Evolutionary conservation across 2,888 invertebrate genomes (phyloP), one percentile per base, ranked within the genome.

Genomic region (Drosophila pseudotakahashii): DNA sequence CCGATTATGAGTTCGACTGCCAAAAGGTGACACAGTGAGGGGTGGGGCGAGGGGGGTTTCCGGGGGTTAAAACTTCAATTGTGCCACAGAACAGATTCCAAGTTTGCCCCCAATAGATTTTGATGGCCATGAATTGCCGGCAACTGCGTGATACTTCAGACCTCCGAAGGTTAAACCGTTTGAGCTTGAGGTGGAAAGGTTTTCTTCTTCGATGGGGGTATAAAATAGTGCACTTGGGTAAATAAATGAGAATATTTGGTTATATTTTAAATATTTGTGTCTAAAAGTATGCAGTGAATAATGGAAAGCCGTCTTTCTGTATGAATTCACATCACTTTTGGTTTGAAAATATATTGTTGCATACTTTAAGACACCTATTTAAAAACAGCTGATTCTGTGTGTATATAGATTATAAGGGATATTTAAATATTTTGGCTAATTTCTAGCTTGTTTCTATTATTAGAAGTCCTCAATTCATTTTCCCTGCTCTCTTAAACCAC

Each of bases 1-100:
- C 61, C 63, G 71, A 71, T 71, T 71, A 63, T 71, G 71, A 78
- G 79, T 78, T 74, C 70, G 74, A 76, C 76, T 73, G 79, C 61
- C 53, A 36, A 62, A 64, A 77, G 85, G 78, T 77, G 79, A 68
- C 59, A 69, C 64, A 63, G 73, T 53, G 48, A 52, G 34, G 26
- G 32, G 3, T 0, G 32, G 32, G 2, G 32, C n/a, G 58, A 19
- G 55, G 34, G 30, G 14, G 30, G 26, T n/a, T 37, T 41, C 32
- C 5, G 47, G 45, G 52, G 48, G 59, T 45, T 41, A 41, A 63
- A 64, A 64, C 54, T 66, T 64, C 66, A 66, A 54, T 66, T 45
- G 39, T 19, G 34, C 48, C 37, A 34, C 37, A 19, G 39, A 63
- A 47, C 52, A 63, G 64, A 66, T 47, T 52, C 45, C 63, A 62